Evolutionary conservation across 2,113 vertebrate species (phyloP), one percentile per base, ranked within the genome.

Genomic region (Rhinichthys klamathensis): DNA sequence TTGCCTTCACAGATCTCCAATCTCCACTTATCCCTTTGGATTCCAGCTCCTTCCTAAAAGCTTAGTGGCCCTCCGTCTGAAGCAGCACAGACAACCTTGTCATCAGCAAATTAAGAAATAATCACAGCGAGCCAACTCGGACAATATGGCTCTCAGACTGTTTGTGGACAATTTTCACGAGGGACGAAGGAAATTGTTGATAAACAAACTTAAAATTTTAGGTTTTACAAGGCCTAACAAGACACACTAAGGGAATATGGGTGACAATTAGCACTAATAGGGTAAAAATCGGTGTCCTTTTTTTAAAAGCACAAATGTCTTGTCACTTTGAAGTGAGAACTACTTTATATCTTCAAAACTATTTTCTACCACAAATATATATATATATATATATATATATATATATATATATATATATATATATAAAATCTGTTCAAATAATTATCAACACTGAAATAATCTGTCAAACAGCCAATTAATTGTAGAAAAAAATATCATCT

Each of bases 1-100:
- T 87, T 82, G 85, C 89, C 89, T 87, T 77, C 63, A 41, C 84
- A 87, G 88, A 89, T 87, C 87, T 88, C 65, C 89, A 86, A 87
- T 84, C 87, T 87, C 61, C 70, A 85, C 86, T 85, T 84, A 87
- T 87, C 86, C 86, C 75, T 77, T 76, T 75, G 46, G 77, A 86
- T 89, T 86, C 84, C 77, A 44, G 75, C 77, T 82, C 67, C n/a
- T 80, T 80, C 75, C 67, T 32, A 70, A 83, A 78, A 74, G 83
- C 86, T 89, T 87, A 83, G 82, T 79, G 72, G 80, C 80, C 84
- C 32, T 63, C 44, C 23, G 4, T 83, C 85, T 82, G 74, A 87
- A 76, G 46, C 58, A 3, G 44, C 83, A 44, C 73, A 83, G 76
- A 85, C 83, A 87, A 87, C 85, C 86, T 87, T 86, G 84, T 84